These are phyloP conservation scores for Mesaphorura yosii DNA, from an alignment of 1,140 invertebrate genomes.

Conservation along the genomic window DNA sequence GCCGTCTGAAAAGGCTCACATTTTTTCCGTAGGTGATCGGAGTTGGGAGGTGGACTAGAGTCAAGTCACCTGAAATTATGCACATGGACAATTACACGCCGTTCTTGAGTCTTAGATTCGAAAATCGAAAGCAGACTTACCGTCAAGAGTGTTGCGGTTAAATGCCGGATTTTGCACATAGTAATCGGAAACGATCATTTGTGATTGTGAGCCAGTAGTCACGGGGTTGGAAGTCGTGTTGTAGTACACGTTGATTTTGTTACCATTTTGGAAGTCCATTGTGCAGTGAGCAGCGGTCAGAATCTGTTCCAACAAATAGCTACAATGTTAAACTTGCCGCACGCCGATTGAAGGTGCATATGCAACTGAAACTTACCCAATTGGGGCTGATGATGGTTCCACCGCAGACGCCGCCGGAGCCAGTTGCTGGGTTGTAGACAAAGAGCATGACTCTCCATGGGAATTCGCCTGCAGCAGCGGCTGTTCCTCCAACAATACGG, in stretches of 20 bases:
- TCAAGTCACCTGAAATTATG: too few species aligned
- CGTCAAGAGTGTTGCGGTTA: conserved; percentile 13
- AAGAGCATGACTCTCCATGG: conserved; percentile 35
- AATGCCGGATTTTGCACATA: conserved; percentile 17
- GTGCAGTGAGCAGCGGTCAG: conserved; percentile 45
- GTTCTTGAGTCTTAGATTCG: too few species aligned
- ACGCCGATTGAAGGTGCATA: too few species aligned
- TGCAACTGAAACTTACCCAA: too few species aligned
- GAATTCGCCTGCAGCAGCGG: conserved; percentile 43
- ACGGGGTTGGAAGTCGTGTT: conserved; percentile 12
- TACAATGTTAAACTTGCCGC: too few species aligned
- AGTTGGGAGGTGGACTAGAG: conserved; percentile 8
- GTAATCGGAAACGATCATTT: not conserved
- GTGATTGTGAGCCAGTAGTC: not conserved
- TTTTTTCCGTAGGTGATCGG: not conserved
- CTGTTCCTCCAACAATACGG: conserved; percentile 54
- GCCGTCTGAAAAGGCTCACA: too few species aligned
- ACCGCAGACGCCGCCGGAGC: conserved; percentile 38
- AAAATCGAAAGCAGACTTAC: conserved; percentile 22
- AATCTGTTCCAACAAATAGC: too few species aligned
- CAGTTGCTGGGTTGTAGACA: not conserved
- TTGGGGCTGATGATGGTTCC: conserved; percentile 41
- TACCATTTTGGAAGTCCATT: conserved; percentile 1
- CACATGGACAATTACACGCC: too few species aligned
- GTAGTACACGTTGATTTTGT: conserved; percentile 7